phyloP scores from a whole-genome alignment of 2,113 vertebrate genomes.

The Elaphurus davidianus region DNA sequence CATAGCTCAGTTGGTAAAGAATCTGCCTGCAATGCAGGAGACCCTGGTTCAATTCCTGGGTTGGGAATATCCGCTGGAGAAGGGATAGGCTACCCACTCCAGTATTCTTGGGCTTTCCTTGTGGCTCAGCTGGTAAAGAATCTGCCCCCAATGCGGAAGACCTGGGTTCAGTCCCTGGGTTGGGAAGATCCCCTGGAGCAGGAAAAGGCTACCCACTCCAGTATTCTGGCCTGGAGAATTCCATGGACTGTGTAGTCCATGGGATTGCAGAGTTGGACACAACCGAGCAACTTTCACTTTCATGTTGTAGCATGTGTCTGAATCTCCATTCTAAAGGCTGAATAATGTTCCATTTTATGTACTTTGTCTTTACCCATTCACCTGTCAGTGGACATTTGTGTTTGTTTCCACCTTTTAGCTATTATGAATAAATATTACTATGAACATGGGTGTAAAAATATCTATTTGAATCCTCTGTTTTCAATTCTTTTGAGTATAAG shows the following conservation, averaged over 20 bases:
- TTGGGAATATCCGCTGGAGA: fast-evolving
- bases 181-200: not conserved
- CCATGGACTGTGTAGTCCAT: not conserved
- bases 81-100: not conserved
- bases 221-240: not conserved
- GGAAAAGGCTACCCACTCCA: not conserved
- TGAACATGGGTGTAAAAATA: not conserved
- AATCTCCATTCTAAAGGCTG: not conserved
- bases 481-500: not conserved
- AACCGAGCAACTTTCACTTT: not conserved
- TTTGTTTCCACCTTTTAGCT: not conserved
- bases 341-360: not conserved
- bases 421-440: not conserved
- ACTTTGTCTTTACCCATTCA: not conserved
- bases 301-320: not conserved
- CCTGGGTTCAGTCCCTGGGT: not conserved
- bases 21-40: not conserved
- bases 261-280: not conserved
- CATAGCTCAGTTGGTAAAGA: not conserved
- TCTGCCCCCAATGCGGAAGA: not conserved
- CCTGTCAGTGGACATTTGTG: not conserved
- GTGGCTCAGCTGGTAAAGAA: not conserved
- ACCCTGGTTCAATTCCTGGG: not conserved
- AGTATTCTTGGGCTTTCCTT: not conserved
- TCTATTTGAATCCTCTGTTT: not conserved